These are phyloP conservation scores for Idaea aversata DNA, from an alignment of 2,888 invertebrate genomes.

Conservation along the genomic window DNA sequence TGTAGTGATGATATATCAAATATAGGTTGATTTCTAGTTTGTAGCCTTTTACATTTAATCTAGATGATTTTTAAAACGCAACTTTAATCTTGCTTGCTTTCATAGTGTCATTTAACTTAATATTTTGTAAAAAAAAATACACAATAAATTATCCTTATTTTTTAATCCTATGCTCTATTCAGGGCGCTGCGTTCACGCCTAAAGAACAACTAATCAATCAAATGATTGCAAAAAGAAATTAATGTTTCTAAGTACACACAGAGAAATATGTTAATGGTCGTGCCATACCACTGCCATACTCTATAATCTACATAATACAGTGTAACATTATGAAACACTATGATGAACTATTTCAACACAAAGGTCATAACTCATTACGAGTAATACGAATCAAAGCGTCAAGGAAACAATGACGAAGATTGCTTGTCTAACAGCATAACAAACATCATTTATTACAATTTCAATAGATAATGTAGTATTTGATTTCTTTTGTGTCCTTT, in stretches of 20 bases:
- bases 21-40: too few relatives aligned
- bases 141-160: too few relatives aligned
- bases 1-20: too few relatives aligned
- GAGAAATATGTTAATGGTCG: neutral
- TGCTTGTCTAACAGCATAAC: conserved; percentile 14
- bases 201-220: neutral
- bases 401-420: conserved; percentile 25
- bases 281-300: neutral
- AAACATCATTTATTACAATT: conserved; percentile 36
- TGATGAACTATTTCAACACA: conserved; percentile 24
- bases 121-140: too few relatives aligned
- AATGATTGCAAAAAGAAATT: neutral
- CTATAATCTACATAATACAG: conserved; percentile 23
- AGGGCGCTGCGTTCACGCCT: neutral
- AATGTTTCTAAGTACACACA: neutral
- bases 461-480: conserved; percentile 17
- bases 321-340: conserved; percentile 25
- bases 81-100: too few relatives aligned
- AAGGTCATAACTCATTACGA: conserved; percentile 29
- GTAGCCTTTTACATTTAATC: too few relatives aligned
- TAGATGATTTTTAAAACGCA: too few relatives aligned
- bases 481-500: conserved; percentile 32
- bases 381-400: conserved; percentile 19
- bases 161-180: too few relatives aligned
- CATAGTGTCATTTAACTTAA: too few relatives aligned